Evolutionary conservation across 2,797 vertebrate genomes (phyloP).

Genomic region (Neostethus bicornis): DNA sequence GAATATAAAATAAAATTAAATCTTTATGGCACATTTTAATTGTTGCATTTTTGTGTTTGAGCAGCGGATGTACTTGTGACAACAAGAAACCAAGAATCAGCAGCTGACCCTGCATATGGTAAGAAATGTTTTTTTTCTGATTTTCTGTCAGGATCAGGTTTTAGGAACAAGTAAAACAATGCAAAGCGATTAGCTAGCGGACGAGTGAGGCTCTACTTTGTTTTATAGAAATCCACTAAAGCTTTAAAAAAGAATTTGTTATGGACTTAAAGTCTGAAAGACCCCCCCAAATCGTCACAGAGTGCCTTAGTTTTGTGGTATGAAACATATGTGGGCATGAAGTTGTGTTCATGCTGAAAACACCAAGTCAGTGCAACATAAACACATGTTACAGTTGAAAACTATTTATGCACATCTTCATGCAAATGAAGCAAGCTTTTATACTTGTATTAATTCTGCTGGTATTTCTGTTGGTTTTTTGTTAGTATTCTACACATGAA

Average conservation of each 20-base stretch:
- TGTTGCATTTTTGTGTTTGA: not conserved
- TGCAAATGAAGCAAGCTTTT: too few relatives aligned
- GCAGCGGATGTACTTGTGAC: conserved; percentile 69
- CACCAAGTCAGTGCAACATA: too few relatives aligned
- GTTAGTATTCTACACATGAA: too few relatives aligned
- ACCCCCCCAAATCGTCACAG: not conserved
- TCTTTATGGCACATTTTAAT: not conserved
- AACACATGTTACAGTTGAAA: too few relatives aligned
- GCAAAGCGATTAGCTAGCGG: not conserved
- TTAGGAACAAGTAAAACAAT: not conserved
- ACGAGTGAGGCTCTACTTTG: not conserved
- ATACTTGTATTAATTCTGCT: too few relatives aligned
- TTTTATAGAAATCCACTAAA: not conserved
- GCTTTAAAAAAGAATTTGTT: not conserved
- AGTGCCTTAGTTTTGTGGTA: too few relatives aligned
- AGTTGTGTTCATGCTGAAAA: not conserved
- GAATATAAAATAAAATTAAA: too few relatives aligned
- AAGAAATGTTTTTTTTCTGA: conserved; percentile 36
- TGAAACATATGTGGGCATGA: too few relatives aligned
- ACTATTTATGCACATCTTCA: too few relatives aligned
- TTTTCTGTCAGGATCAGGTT: not conserved
- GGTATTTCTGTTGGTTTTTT: too few relatives aligned
- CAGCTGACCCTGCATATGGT: conserved; percentile 83
- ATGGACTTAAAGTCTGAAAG: not conserved
- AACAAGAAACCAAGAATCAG: conserved; percentile 73